These are phyloP conservation scores for Plemyria rubiginata DNA, from an alignment of 2,888 invertebrate species.

Conservation along the genomic window DNA sequence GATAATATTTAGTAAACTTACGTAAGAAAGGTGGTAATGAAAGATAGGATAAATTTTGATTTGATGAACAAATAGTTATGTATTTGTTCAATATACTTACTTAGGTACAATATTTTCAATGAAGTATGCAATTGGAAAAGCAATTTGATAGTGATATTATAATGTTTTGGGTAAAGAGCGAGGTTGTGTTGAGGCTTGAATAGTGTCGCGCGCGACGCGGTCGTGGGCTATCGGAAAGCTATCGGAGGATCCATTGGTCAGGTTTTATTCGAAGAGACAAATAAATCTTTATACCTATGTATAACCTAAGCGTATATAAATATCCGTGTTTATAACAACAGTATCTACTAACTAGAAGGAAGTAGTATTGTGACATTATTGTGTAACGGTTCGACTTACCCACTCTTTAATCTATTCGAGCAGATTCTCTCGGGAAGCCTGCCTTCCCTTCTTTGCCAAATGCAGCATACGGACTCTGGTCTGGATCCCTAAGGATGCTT, in stretches of 20 bases:
- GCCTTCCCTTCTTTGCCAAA: slow-evolving; percentile 56
- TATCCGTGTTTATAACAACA: slow-evolving; percentile 44
- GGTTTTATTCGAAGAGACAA: slow-evolving; percentile 48
- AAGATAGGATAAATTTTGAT: slow-evolving; percentile 43
- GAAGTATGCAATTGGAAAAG: slow-evolving; percentile 48
- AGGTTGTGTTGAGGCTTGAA: slow-evolving; percentile 7
- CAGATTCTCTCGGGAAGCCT: slow-evolving; percentile 28
- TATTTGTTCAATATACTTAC: slow-evolving; percentile 49
- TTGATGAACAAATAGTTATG: too few species aligned
- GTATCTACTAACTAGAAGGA: slow-evolving; percentile 52
- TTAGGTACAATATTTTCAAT: slow-evolving; percentile 50
- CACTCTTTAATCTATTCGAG: slow-evolving; percentile 43
- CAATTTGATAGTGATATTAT: slow-evolving; percentile 51
- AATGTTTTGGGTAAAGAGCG: slow-evolving; percentile 40
- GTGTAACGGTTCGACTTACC: slow-evolving; percentile 48
- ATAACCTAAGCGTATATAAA: slow-evolving; percentile 36
- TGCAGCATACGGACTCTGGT: slow-evolving; percentile 52
- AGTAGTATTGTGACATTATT: slow-evolving; percentile 37
- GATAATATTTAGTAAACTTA: slow-evolving; percentile 49
- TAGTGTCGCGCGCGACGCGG: background rate
- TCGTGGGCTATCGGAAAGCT: slow-evolving; percentile 32
- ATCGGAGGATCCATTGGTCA: slow-evolving; percentile 39
- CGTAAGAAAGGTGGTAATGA: slow-evolving; percentile 54
- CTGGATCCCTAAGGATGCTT: slow-evolving; percentile 46
- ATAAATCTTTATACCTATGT: slow-evolving; percentile 38